These are phyloP conservation scores for Synanthedon vespiformis DNA, from an alignment of 2,888 invertebrate species.

Conservation along the genomic window DNA sequence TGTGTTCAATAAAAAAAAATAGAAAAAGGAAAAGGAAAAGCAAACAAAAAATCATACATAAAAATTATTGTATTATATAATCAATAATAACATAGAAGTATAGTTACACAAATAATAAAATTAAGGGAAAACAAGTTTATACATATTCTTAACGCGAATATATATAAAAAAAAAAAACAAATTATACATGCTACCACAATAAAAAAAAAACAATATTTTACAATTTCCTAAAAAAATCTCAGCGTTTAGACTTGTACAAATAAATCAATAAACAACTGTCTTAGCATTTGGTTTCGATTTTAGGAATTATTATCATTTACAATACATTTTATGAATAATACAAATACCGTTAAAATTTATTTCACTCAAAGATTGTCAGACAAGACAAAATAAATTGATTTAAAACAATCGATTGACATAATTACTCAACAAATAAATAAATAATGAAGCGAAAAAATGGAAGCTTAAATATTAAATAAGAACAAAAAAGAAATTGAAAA, in stretches of 20 bases:
- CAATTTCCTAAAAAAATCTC: constrained; percentile 57
- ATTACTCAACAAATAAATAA: too few relatives aligned
- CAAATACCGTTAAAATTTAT: background rate
- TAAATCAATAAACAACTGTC: constrained; percentile 20
- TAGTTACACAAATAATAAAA: constrained; percentile 69
- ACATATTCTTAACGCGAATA: constrained; percentile 67
- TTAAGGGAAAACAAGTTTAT: constrained; percentile 69
- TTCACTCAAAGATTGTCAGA: too few relatives aligned
- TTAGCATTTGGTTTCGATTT: constrained; percentile 53
- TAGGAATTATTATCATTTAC: constrained; percentile 29
- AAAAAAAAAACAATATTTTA: constrained; percentile 64
- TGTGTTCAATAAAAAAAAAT: too few relatives aligned
- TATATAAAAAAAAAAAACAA: constrained; percentile 51
- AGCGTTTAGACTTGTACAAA: constrained; percentile 24
- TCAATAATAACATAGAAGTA: constrained; percentile 68
- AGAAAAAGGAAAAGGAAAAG: constrained; percentile 26
- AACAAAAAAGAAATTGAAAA: background rate
- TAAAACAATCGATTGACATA: too few relatives aligned
- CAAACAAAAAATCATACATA: constrained; percentile 65
- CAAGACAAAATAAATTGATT: too few relatives aligned
- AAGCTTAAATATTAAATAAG: background rate
- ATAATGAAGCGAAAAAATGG: background rate
- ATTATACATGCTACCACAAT: constrained; percentile 62
- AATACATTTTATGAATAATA: background rate
- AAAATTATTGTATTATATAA: constrained; percentile 70